Evolutionary conservation across 2,797 vertebrate genomes (phyloP).

Genomic region (Labroides dimidiatus): DNA sequence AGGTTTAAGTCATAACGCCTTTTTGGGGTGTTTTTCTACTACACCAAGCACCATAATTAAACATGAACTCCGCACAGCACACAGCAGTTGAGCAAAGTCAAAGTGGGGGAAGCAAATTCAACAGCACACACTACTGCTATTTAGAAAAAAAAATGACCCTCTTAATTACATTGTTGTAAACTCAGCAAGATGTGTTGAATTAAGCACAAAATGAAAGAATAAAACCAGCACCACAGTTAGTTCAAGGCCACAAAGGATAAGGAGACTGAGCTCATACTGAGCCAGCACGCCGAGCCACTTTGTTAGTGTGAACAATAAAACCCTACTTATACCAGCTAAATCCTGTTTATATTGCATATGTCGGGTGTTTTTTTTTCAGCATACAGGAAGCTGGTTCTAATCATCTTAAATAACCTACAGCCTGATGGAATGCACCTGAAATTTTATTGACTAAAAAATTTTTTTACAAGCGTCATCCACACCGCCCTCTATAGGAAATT

Average conservation of each 20-base stretch:
- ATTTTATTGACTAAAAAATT: slow-evolving; percentile 50
- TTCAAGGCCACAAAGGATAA: slow-evolving; percentile 41
- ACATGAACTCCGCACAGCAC: slow-evolving; percentile 42
- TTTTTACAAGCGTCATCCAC: slow-evolving; percentile 9
- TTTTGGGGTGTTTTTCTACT: slow-evolving; percentile 43
- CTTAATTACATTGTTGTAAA: slow-evolving; percentile 36
- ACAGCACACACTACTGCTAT: slow-evolving; percentile 7
- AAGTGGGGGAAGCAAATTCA: slow-evolving; percentile 1
- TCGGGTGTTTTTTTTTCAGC: slow-evolving; percentile 62
- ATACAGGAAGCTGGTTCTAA: slow-evolving; percentile 58
- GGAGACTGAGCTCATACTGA: slow-evolving; percentile 35
- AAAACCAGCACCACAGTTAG: slow-evolving; percentile 49
- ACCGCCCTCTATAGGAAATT: slow-evolving; percentile 42
- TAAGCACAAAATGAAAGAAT: slow-evolving; percentile 45
- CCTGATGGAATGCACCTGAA: slow-evolving; percentile 58
- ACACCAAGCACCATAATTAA: slow-evolving; percentile 56
- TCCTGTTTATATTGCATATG: slow-evolving; percentile 69
- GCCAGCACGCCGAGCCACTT: slow-evolving; percentile 36
- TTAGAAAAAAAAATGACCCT: slow-evolving; percentile 2
- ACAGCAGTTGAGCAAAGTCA: slow-evolving; percentile 38
- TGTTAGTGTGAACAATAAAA: slow-evolving; percentile 60
- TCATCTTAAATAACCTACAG: slow-evolving; percentile 38
- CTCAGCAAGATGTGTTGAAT: slow-evolving; percentile 41
- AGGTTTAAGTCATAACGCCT: slow-evolving; percentile 38
- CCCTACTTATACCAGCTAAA: slow-evolving; percentile 59